Base-by-base conservation (phyloP, 2,888 invertebrate genomes). In the Folsomia candida region DNA sequence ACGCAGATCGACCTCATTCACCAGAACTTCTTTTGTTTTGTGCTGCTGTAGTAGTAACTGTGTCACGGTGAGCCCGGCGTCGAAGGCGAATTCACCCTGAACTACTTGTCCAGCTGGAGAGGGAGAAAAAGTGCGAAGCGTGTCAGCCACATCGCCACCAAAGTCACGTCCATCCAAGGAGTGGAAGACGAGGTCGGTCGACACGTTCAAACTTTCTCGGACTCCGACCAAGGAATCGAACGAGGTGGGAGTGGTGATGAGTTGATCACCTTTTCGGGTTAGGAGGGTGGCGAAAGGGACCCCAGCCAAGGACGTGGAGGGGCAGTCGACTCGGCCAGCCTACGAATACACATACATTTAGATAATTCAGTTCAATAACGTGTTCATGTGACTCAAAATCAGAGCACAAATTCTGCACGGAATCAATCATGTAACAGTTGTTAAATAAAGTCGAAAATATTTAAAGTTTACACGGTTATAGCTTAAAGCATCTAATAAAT, bases 221-320 rank as follows among this genome's bases (percentile, higher is more conserved):
- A 37, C 37, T 9, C 6, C 37, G 6, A 37, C 37, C 37, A 37
- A 37, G 14, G 37, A 37, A 37, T 37, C 37, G 14, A 37, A 37
- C n/a, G n/a, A n/a, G n/a, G n/a, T n/a, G n/a, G n/a, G 37, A 37
- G 37, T 37, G 22, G n/a, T n/a, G n/a, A n/a, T n/a, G n/a, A n/a
- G n/a, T 51, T 75, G 75, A 37, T 58, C 60, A 1, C 67, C 69
- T 20, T 29, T 54, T 11, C 28, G 26, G 61, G 28, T 18, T 1
- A 75, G 51, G 22, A 77, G 29, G 18, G 69, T 47, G n/a, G 65
- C 54, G 22, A 77, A 74, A 11, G 62, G 68, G 2, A 75, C 37
- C 18, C 67, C 68, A 26, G 73, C 69, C 47, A 78, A 59, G 11
- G 47, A 51, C 2, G 72, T 51, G 2, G 51, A 25, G 0, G 62